Base-by-base conservation (phyloP, 2,888 invertebrate species). In the Platynereis dumerilii region DNA sequence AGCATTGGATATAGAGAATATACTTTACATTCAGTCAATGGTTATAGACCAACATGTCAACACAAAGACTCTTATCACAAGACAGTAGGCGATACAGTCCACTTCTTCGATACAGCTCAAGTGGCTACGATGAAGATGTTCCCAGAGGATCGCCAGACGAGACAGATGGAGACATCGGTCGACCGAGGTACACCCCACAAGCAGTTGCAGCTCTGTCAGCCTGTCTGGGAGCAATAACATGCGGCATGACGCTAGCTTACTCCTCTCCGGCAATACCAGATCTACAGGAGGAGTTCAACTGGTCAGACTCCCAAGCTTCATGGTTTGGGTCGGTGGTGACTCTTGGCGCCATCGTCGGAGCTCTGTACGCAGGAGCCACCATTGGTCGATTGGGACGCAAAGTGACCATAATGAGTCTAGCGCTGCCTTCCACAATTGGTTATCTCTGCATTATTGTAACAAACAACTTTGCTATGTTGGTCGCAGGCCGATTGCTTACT, bases 271-370 rank as follows among this genome's bases (percentile, higher is more conserved):
- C 48, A 10, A n/a, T 48, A 48, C 7, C 48, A 12, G 48, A 48
- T 48, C 22, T 48, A 22, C 48, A 48, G 17, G 10, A n/a, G 7
- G 48, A 48, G 7, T n/a, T n/a, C n/a, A n/a, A 7, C 17, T 22
- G n/a, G n/a, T 5, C 3, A 5, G 48, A n/a, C 48, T 48, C n/a
- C 17, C 48, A 48, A 22, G 48, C 48, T 7, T 48, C 48, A 48
- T 48, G 48, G 48, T 48, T 48, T 22, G 48, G 48, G 7, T 48
- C 48, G 7, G 20, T 48, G 48, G n/a, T 48, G 17, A 48, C n/a
- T 48, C 7, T 48, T 12, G 48, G 48, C 7, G 48, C 48, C 5
- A 48, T 48, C 3, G 22, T 5, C 3, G 48, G 48, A 48, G 48
- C 7, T 12, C 48, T n/a, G 5, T 48, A 5, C 3, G 48, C 48